phyloP scores from a whole-genome alignment of 2,113 vertebrate genomes.

The Ceyx margarethae region DNA sequence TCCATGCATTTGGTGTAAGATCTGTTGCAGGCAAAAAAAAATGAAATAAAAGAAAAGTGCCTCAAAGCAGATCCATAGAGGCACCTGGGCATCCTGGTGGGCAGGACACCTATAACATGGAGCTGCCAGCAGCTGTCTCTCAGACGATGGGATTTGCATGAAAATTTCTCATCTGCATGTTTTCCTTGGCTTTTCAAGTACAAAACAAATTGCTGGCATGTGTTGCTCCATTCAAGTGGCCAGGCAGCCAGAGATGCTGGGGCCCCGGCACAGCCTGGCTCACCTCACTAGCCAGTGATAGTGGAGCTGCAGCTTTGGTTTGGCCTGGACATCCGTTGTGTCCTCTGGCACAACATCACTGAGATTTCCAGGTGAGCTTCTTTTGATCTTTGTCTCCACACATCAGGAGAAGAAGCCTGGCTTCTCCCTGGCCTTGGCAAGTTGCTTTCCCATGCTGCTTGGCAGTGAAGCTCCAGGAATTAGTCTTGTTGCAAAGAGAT shows the following conservation, averaged over 20 bases:
- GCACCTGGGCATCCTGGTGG: rapidly evolving
- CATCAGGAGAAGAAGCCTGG: background rate
- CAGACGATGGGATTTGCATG: background rate
- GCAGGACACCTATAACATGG: rapidly evolving
- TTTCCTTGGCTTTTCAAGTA: background rate
- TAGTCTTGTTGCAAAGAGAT: background rate
- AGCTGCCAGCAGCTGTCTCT: background rate
- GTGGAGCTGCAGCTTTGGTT: background rate
- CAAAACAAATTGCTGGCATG: background rate
- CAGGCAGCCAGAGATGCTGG: background rate
- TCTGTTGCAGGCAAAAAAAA: background rate
- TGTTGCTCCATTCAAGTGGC: rapidly evolving
- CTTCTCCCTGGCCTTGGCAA: background rate
- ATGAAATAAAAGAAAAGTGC: background rate
- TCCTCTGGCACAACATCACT: background rate
- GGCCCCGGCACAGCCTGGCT: background rate
- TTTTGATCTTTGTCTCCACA: conserved; percentile 41
- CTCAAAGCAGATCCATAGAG: background rate
- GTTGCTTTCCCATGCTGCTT: background rate
- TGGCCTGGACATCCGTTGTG: background rate
- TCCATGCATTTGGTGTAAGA: background rate
- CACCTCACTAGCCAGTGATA: background rate
- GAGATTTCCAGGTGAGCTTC: background rate
- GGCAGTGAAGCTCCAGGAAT: rapidly evolving
- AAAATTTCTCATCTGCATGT: background rate